Base-by-base conservation (phyloP, 2,797 vertebrate genomes). In the Molossus alvarezi region DNA sequence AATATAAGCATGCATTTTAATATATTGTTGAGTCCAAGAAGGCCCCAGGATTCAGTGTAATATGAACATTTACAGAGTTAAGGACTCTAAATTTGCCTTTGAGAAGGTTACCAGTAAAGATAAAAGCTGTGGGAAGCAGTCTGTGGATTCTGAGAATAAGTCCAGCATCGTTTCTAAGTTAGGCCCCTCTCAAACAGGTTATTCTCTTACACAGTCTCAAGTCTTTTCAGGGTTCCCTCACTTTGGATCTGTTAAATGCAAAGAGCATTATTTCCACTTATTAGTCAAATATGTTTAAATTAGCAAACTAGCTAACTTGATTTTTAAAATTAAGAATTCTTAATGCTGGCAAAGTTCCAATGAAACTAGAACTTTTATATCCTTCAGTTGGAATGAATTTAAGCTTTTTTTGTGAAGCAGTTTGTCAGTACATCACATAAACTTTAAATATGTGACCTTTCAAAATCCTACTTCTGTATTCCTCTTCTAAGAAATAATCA, bases 231-330 rank as follows among this genome's bases (percentile, higher is more conserved):
- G 27, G 33, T 55, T 15, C 7, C 14, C 7, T 75, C 91, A 29
- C 53, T 85, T 81, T 93, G 84, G 93, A 95, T 60, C 9, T 67
- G 12, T 60, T 88, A 57, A 45, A 37, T 51, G 4, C 9, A 62
- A 76, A 94, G 55, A 62, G 12, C 41, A 77, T 72, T 79, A 37
- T 93, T 97, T 84, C n/a, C 9, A 58, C 73, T 73, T 82, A 41
- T 82, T 96, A 90, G 41, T 93, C 41, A 51, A 73, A 37, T 90
- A 12, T 91, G 33, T 93, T 93, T 93, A 91, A 91, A 48, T 82
- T 37, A 82, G 41, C 29, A 86, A 94, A 53, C 37, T 55, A 67
- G 48, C 20, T 55, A 33, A 77, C 72, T 25, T 76, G 23, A 45
- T 85, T 72, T 12, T 51, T 90, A 95, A 67, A 69, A 71, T 81